A percentile compares a stretch with the other conserved stretches of the same genome.
These are phyloP conservation scores for Petrophora chlorosata DNA, from an alignment of 2,888 invertebrate genomes.

Conservation along the genomic window DNA sequence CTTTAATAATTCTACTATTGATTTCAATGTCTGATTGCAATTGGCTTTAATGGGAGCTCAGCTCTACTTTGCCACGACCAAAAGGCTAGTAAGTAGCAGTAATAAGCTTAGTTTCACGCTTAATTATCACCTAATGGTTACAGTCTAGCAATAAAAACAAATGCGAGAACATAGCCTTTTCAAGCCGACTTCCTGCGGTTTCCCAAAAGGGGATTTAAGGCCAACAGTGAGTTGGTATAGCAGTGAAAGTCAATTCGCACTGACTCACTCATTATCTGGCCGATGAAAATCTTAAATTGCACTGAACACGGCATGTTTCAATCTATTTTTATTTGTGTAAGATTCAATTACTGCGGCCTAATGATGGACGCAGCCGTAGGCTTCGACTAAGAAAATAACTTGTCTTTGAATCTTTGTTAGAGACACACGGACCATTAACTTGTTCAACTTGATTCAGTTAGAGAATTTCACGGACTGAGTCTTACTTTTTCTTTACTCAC, in stretches of 20 bases:
- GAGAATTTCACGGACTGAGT: no score
- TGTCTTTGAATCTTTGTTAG: slow-evolving; percentile 41
- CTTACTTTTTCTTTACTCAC: no score
- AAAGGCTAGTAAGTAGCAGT: slow-evolving; percentile 36
- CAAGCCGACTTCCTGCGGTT: slow-evolving; percentile 71
- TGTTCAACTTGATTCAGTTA: neutral
- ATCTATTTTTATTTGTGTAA: slow-evolving; percentile 72
- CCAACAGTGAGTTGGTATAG: slow-evolving; percentile 53
- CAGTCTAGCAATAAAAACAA: slow-evolving; percentile 50
- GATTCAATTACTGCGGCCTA: slow-evolving; percentile 74
- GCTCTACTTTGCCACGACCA: slow-evolving; percentile 24
- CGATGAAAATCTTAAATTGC: slow-evolving; percentile 79
- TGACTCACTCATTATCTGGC: slow-evolving; percentile 67
- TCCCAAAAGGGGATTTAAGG: slow-evolving; percentile 74
- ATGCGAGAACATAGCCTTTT: slow-evolving; percentile 47
- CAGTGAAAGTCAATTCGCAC: slow-evolving; percentile 79
- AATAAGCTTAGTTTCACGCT: slow-evolving; percentile 41
- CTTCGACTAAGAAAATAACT: slow-evolving; percentile 56
- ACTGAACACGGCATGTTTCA: slow-evolving; percentile 62
- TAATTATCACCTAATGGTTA: slow-evolving; percentile 46
- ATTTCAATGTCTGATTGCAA: slow-evolving; percentile 14
- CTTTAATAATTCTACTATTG: slow-evolving; percentile 19
- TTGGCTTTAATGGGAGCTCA: slow-evolving; percentile 8
- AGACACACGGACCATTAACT: slow-evolving; percentile 6
- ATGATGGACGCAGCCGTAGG: slow-evolving; percentile 56